phyloP scores from a whole-genome alignment of 2,888 invertebrate genomes.

The Synanthedon formicaeformis region DNA sequence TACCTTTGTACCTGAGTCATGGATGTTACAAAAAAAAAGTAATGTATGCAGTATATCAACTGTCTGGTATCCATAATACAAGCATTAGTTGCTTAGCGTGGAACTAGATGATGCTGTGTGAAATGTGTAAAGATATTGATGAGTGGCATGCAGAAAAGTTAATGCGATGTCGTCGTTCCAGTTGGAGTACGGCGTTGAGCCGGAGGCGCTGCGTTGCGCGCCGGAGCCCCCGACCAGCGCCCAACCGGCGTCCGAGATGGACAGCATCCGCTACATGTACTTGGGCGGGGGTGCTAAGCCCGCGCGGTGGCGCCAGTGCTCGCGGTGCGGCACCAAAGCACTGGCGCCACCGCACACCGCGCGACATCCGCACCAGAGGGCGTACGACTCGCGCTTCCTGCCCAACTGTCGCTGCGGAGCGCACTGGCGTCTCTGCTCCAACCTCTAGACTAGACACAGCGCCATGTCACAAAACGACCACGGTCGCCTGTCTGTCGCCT shows the following conservation, averaged over 20 bases:
- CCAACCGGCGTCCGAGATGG: conserved; percentile 35
- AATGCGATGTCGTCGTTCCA: conserved; percentile 25
- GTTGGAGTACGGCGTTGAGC: conserved; percentile 85
- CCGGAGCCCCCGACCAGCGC: conserved; percentile 71
- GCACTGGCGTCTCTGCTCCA: too few relatives aligned
- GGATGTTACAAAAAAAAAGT: too few relatives aligned
- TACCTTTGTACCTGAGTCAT: too few relatives aligned
- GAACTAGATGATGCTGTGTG: too few relatives aligned
- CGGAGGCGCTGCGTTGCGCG: conserved; percentile 78
- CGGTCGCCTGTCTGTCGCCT: too few relatives aligned
- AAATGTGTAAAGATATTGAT: too few relatives aligned
- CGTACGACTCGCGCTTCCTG: conserved; percentile 40
- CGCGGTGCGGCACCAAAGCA: conserved; percentile 41
- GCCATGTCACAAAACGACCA: too few relatives aligned
- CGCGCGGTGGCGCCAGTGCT: conserved; percentile 39
- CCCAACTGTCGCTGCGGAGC: conserved; percentile 36
- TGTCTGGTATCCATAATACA: too few relatives aligned
- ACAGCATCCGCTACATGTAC: conserved; percentile 46
- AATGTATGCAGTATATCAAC: too few relatives aligned
- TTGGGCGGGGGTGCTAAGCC: conserved; percentile 40
- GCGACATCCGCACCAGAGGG: conserved; percentile 36
- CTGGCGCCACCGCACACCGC: conserved; percentile 21
- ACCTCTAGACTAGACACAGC: too few relatives aligned
- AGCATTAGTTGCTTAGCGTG: too few relatives aligned
- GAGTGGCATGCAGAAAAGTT: background rate